A percentile compares a stretch with the other conserved stretches of the same genome.
phyloP scores from a whole-genome alignment of 2,113 vertebrate species.

The Tiliqua scincoides region DNA sequence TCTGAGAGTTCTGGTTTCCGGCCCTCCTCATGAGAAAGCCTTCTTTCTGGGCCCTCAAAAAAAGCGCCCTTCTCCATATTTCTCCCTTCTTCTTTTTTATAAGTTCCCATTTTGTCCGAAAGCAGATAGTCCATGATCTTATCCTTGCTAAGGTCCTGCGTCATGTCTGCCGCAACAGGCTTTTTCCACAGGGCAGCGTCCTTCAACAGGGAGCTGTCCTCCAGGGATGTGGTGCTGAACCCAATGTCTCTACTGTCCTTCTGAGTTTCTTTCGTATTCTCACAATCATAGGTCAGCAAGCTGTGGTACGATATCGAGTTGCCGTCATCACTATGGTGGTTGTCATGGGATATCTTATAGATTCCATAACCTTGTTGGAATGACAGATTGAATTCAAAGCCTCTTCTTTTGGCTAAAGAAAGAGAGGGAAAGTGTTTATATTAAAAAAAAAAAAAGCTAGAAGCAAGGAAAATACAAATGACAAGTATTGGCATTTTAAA shows the following conservation, averaged over 20 bases:
- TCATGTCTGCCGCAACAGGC: background rate
- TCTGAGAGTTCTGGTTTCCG: conserved; percentile 86
- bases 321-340: conserved; percentile 59
- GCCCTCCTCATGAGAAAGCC: conserved; percentile 85
- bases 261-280: conserved; percentile 54
- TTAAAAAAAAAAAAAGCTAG: background rate
- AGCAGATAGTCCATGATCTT: conserved; percentile 18
- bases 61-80: conserved; percentile 59
- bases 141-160: conserved; percentile 13
- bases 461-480: background rate
- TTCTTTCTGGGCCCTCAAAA: conserved; percentile 83
- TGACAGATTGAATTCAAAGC: conserved; percentile 92
- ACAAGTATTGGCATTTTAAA: background rate
- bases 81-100: conserved; percentile 57
- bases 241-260: conserved; percentile 67
- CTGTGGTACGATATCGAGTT: conserved; percentile 73
- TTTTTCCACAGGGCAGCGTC: conserved; percentile 68
- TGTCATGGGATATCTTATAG: conserved; percentile 85
- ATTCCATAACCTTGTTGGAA: conserved; percentile 90
- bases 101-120: conserved; percentile 23
- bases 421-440: conserved; percentile 2
- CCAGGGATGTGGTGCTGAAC: conserved; percentile 78
- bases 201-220: conserved; percentile 77
- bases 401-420: conserved; percentile 82
- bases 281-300: conserved; percentile 75